phyloP scores from a whole-genome alignment of 2,797 vertebrate genomes.

The Typhlichthys subterraneus region DNA sequence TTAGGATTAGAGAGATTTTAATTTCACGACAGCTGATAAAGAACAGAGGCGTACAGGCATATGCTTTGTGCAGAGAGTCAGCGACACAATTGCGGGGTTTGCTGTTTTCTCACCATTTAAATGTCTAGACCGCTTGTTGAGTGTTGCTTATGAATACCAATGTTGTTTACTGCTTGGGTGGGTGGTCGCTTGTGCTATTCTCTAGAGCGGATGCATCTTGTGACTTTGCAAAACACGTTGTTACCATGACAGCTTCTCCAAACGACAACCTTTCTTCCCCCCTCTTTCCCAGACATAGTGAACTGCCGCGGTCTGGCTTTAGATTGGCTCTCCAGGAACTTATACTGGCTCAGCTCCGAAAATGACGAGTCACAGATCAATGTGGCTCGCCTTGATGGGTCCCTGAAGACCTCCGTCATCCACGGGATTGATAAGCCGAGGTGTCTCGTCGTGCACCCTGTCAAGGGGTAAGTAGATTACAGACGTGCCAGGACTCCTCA shows the following conservation, averaged over 20 bases:
- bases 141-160: background rate
- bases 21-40: conserved; percentile 11
- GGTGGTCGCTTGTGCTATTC: background rate
- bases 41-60: background rate
- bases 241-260: background rate
- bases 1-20: conserved; percentile 6
- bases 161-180: background rate
- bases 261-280: background rate
- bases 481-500: conserved; percentile 14
- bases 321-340: conserved; percentile 97
- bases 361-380: conserved; percentile 99
- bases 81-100: background rate
- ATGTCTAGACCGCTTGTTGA: background rate
- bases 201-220: background rate
- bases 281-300: conserved; percentile 84
- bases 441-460: conserved; percentile 92
- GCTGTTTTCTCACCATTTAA: background rate
- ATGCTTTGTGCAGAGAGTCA: background rate
- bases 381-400: conserved; percentile 94
- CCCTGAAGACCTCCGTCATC: conserved; percentile 97
- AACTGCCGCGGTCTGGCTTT: conserved; percentile 95
- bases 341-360: conserved; percentile 99
- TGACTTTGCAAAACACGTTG: conserved; percentile 1
- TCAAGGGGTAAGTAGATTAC: conserved; percentile 90
- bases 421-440: conserved; percentile 97